phyloP scores from a whole-genome alignment of 2,113 vertebrate genomes.

The Scartelaos histophorus region DNA sequence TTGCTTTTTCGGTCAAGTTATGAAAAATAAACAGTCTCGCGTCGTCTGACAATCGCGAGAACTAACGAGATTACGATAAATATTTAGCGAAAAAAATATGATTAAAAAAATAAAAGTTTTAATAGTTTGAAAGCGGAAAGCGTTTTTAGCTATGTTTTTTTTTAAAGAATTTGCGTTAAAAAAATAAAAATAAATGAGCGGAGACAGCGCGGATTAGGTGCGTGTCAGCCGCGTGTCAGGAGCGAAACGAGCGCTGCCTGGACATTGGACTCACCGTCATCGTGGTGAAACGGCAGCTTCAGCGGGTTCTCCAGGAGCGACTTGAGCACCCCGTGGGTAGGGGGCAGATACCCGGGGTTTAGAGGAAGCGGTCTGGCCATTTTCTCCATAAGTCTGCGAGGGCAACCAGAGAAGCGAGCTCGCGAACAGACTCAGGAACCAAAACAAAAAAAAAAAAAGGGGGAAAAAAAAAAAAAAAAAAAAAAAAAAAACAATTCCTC shows the following conservation, averaged over 20 bases:
- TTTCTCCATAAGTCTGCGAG: conserved; percentile 77
- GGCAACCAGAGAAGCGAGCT: conserved; percentile 40
- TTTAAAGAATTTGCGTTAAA: neutral
- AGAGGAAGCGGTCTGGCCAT: conserved; percentile 90
- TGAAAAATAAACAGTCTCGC: neutral
- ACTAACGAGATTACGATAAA: neutral
- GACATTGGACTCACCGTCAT: conserved; percentile 82
- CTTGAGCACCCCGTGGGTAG: conserved; percentile 94
- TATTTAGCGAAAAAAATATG: neutral
- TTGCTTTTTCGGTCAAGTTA: too few relatives aligned
- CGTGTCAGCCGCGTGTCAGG: neutral
- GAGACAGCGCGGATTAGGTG: neutral
- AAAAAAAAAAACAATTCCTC: neutral
- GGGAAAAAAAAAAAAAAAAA: neutral
- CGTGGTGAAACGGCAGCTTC: conserved; percentile 91
- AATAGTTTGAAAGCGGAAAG: too few relatives aligned
- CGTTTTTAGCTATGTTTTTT: too few relatives aligned
- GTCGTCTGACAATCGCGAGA: neutral
- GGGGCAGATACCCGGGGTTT: conserved; percentile 89
- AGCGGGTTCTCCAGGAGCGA: conserved; percentile 96
- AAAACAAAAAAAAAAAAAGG: neutral
- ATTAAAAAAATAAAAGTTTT: too few relatives aligned
- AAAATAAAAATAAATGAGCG: neutral
- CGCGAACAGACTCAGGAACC: neutral
- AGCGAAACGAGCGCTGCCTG: neutral